These are phyloP conservation scores for Mesorhabditis belari DNA, from an alignment of 2,888 invertebrate genomes.

Conservation along the genomic window DNA sequence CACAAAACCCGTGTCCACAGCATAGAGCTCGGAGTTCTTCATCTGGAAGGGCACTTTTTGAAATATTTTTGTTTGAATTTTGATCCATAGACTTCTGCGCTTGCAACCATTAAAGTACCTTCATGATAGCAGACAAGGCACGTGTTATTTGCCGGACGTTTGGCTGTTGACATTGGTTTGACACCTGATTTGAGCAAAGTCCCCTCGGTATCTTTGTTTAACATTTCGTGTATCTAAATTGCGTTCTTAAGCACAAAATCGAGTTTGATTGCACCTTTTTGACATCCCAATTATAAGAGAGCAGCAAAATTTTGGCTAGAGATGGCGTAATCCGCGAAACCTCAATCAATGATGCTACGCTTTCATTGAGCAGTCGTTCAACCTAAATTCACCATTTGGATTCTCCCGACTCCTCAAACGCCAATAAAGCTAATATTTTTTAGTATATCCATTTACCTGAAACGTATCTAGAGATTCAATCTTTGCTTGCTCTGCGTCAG, in stretches of 20 bases:
- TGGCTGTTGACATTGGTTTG: neutral
- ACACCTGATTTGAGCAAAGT: conserved; percentile 6
- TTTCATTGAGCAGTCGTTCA: conserved; percentile 25
- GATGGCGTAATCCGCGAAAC: conserved; percentile 18
- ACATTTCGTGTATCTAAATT: conserved; percentile 2
- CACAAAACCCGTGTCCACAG: conserved; percentile 75
- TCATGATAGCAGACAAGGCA: conserved; percentile 11
- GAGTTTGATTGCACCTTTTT: conserved; percentile 62
- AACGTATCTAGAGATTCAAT: conserved; percentile 22
- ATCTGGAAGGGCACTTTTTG: neutral
- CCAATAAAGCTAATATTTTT: no score
- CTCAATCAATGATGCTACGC: conserved; percentile 12
- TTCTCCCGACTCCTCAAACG: no score
- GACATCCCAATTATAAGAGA: conserved; percentile 82
- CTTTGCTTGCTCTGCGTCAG: conserved; percentile 25
- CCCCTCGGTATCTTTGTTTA: conserved; percentile 4
- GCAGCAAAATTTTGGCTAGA: conserved; percentile 62
- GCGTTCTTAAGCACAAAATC: neutral
- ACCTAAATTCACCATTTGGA: conserved; percentile 14
- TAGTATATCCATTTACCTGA: conserved; percentile 21
- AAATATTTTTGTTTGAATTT: no score
- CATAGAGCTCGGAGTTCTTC: conserved; percentile 20
- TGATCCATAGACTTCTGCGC: no score
- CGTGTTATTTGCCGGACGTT: conserved; percentile 14
- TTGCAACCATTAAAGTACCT: conserved; percentile 1